Base-by-base conservation (phyloP, 2,113 vertebrate species). In the Grus americana region DNA sequence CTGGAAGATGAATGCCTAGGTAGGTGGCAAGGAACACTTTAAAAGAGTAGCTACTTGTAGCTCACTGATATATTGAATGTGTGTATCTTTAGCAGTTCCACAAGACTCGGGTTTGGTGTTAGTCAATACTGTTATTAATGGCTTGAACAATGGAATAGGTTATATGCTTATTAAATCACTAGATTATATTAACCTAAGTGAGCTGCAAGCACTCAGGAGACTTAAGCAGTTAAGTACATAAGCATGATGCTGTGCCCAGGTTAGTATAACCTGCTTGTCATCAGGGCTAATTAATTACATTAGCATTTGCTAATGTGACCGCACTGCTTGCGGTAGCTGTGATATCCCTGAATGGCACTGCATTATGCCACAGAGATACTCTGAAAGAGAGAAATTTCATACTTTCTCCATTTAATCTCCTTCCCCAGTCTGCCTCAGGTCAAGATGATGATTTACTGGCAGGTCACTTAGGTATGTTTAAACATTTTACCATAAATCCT, bases 261-360 rank as follows among this genome's bases (percentile, higher is more conserved):
- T 97, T 94, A 89, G 70, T 93, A 79, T 91, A 96, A 96, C 90
- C 59, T 97, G 85, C 87, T 94, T 95, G 94, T 93, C 93, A 91
- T 79, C 87, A 66, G 67, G 90, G 54, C 74, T 96, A 95, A 95
- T 96, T 95, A 97, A 96, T 95, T 84, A 76, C 74, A 91, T 94
- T 94, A 95, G 67, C 85, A 86, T 65, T 66, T 76, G 71, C 95
- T 95, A 88, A 88, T 88, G 74, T 85, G 87, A 79, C 94, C 72
- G 76, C 71, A 58, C 38, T 61, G 81, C 81, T 91, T 49, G 61
- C 6, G 5, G 87, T 91, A 93, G 78, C 66, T 82, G 65, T 8
- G 6, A 75, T 91, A 90, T 26, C 66, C 46, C 78, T 73, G 46
- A 82, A 54, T 58, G 66, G 54, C 42, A 79, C 46, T 90, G 78